phyloP scores from a whole-genome alignment of 2,888 invertebrate species.

The Endomychus coccineus region DNA sequence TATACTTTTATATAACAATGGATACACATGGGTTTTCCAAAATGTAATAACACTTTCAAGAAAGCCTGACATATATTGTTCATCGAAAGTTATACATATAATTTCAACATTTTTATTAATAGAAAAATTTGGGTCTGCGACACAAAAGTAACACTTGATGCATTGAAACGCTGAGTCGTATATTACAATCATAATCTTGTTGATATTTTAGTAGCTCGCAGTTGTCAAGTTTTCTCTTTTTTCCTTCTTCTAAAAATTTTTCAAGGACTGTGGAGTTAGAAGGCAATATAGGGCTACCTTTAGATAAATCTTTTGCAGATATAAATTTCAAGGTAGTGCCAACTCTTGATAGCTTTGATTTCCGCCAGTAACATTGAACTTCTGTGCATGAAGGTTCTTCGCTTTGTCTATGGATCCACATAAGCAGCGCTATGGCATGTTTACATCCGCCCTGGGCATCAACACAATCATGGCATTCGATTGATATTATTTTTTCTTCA shows the following conservation, averaged over 20 bases:
- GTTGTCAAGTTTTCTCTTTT: conserved; percentile 19
- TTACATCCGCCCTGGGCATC: conserved; percentile 19
- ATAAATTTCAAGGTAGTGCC: conserved; percentile 15
- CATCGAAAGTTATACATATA: too few relatives aligned
- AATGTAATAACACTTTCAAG: too few relatives aligned
- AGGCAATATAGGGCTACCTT: conserved; percentile 19
- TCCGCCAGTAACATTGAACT: conserved; percentile 10
- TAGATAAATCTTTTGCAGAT: conserved; percentile 17
- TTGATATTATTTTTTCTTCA: conserved; percentile 9
- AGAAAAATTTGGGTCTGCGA: too few relatives aligned
- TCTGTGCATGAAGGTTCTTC: conserved; percentile 13
- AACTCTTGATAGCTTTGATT: conserved; percentile 15
- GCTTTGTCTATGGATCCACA: conserved; percentile 16
- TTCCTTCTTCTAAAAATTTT: conserved; percentile 17
- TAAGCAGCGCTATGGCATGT: conserved; percentile 19
- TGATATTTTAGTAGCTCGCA: conserved; percentile 21
- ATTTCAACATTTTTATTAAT: too few relatives aligned
- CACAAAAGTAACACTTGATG: conserved; percentile 12
- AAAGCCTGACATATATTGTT: too few relatives aligned
- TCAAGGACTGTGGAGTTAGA: conserved; percentile 14
- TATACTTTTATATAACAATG: too few relatives aligned
- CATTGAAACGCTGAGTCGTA: conserved; percentile 9
- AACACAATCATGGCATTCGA: conserved; percentile 17
- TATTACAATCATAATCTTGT: conserved; percentile 11
- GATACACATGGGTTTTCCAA: too few relatives aligned